Base-by-base conservation (phyloP, 37 sponge, comb jelly and placozoan species). In the Petrosia ficiformis region DNA sequence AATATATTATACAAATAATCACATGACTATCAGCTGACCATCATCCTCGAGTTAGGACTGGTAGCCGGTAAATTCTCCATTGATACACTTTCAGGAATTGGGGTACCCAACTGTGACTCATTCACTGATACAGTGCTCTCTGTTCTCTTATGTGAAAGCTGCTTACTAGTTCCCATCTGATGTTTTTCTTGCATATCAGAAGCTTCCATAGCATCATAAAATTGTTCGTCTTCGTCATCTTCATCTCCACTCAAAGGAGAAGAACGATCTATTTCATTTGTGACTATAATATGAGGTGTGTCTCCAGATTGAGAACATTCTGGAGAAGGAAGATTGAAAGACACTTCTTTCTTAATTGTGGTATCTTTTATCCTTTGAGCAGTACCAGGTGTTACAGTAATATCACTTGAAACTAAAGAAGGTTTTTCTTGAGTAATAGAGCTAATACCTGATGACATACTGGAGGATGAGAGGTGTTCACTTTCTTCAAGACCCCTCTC, bases 201-300 rank as follows among this genome's bases (percentile, higher is more conserved):
- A 26, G 57, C 65, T 48, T 92, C 93, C 0, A 74, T 59, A 1
- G 95, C 92, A 70, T 87, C 96, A 80, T 77, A 92, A 65, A 95
- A 95, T 60, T 77, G 56, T 14, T 95, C 92, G 24, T 91, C 90
- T 8, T 87, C 91, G 0, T 86, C 71, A 32, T 42, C 77, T 24
- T 79, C 77, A 34, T 42, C 81, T 38, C 59, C 30, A 14, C 22
- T 14, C 8, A 48, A 48, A 8, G 54, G 54, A 14, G 8, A 48
- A 48, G 54, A 48, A 14, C 54, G 8, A n/a, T n/a, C n/a, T n/a
- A n/a, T n/a, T 16, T 48, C 54, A 10, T 10, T 16, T 48, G 16
- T 10, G 16, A 48, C 54, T 19, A 10, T 48, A 29, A 61, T n/a
- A 61, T 24, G 28, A 26, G 63, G 22, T 11, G 63, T 8, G 63